A percentile compares a stretch with the other conserved stretches of the same genome.
Conservation (phyloP, 2,113 vertebrate species). For the Zosterops lateralis region DNA sequence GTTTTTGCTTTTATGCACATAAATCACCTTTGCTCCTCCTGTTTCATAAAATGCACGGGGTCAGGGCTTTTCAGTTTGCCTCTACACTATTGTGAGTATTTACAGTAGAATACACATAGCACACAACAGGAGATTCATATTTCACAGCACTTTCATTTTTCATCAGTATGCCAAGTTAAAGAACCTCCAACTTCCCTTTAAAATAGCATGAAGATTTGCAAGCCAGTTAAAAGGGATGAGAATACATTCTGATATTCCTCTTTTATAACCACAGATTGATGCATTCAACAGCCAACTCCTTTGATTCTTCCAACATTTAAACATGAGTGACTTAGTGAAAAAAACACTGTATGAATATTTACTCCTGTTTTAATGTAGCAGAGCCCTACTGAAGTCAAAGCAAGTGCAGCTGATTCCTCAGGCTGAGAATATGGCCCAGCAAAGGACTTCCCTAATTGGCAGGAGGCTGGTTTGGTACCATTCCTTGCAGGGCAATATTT, state of each 20-base stretch:
- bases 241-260: neutral
- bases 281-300: neutral
- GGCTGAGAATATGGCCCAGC: neutral
- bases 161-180: neutral
- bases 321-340: neutral
- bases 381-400: neutral
- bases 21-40: conserved; percentile 51
- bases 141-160: conserved; percentile 12
- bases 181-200: neutral
- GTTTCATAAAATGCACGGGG: neutral
- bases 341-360: neutral
- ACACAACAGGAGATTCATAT: neutral
- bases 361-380: neutral
- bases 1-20: conserved; percentile 51
- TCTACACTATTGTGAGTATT: neutral
- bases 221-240: neutral
- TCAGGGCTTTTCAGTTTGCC: conserved; percentile 24
- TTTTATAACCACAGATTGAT: neutral
- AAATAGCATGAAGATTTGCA: neutral
- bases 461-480: neutral
- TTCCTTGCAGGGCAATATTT: neutral
- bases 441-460: neutral
- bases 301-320: conserved; percentile 13
- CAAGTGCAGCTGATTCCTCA: neutral
- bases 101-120: neutral